These are phyloP conservation scores for Gadus macrocephalus DNA, from an alignment of 2,113 vertebrate genomes.

Conservation along the genomic window DNA sequence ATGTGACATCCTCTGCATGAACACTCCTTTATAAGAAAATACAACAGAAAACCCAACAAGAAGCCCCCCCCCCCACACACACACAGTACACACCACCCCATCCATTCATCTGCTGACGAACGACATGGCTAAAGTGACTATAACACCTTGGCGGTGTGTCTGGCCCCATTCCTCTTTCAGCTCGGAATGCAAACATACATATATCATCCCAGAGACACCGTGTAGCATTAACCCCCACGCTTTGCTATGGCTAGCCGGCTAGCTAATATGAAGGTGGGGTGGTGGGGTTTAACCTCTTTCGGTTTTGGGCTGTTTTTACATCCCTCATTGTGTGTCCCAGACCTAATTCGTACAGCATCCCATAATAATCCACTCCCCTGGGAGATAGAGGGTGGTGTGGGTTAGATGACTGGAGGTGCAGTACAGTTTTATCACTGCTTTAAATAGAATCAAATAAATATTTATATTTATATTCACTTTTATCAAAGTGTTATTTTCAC, in stretches of 20 bases:
- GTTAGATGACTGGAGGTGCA: too few species aligned
- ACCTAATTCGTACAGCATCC: slow-evolving; percentile 60
- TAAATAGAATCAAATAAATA: too few species aligned
- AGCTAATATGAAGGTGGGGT: slow-evolving; percentile 20
- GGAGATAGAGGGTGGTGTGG: neutral
- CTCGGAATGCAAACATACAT: slow-evolving; percentile 73
- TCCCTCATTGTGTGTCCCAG: slow-evolving; percentile 54
- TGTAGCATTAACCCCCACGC: slow-evolving; percentile 57
- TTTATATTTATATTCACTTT: too few species aligned
- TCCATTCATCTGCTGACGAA: slow-evolving; percentile 24
- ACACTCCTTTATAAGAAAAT: neutral
- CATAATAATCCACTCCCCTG: slow-evolving; percentile 43
- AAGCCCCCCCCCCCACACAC: slow-evolving; percentile 10
- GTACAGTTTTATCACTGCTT: too few species aligned
- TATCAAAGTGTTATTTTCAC: too few species aligned
- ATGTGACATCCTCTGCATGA: slow-evolving; percentile 14
- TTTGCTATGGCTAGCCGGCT: slow-evolving; percentile 34
- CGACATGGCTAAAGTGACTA: slow-evolving; percentile 38
- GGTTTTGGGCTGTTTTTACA: slow-evolving; percentile 42
- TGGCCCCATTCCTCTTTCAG: slow-evolving; percentile 56
- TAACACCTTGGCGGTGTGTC: slow-evolving; percentile 55
- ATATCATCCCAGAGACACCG: slow-evolving; percentile 55
- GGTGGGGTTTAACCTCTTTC: slow-evolving; percentile 37
- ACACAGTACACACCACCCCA: neutral
- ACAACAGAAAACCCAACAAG: too few species aligned